Conservation (phyloP, 2,888 invertebrate genomes). For the Siphonodentalium dalli region DNA sequence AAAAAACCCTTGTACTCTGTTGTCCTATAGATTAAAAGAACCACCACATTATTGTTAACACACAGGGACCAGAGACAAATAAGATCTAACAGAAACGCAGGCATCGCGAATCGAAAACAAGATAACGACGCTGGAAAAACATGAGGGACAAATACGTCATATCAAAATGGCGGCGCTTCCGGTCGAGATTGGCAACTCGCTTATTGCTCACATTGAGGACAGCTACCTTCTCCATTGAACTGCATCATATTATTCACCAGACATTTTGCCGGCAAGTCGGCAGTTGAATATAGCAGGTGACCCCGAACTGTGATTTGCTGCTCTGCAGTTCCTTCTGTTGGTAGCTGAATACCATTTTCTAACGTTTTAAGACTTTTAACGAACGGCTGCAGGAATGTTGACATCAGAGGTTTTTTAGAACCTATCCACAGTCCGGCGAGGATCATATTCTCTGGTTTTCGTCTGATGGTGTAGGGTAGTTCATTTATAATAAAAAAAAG, state of each 20-base stretch:
- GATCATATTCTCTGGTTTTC: slow-evolving; percentile 8
- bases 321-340: not conserved
- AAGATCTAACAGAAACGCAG: no score
- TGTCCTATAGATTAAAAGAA: no score
- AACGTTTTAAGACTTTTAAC: slow-evolving; percentile 1
- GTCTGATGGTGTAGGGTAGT: slow-evolving; percentile 8
- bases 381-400: slow-evolving; percentile 11
- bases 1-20: no score
- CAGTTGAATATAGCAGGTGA: slow-evolving; percentile 2
- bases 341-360: slow-evolving; percentile 5
- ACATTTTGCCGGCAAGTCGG: slow-evolving; percentile 8
- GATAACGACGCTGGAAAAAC: no score
- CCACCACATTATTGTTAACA: no score
- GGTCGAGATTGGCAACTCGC: no score
- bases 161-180: no score
- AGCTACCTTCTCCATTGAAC: slow-evolving; percentile 5
- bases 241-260: slow-evolving; percentile 2
- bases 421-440: slow-evolving; percentile 15
- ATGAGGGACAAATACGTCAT: no score
- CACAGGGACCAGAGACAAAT: no score
- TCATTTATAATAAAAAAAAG: slow-evolving; percentile 11
- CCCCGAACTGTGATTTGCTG: not conserved
- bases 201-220: slow-evolving; percentile 1
- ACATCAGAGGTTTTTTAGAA: slow-evolving; percentile 10
- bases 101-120: no score